Conservation (phyloP, 2,888 invertebrate genomes). For the Halocaridina rubra region DNA sequence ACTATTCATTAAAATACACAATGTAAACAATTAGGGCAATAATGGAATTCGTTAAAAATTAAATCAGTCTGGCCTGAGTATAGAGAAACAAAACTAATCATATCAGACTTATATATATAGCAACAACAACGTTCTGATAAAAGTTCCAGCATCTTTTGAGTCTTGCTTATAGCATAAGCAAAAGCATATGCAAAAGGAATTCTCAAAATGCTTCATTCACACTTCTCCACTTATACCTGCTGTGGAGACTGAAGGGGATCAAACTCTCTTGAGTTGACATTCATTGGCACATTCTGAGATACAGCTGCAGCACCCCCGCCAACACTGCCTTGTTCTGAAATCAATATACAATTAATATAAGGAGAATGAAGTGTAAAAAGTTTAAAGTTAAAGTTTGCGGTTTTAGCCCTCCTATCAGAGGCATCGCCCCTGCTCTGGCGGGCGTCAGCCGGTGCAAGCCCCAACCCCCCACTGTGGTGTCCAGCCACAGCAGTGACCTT, state of each 20-base stretch:
- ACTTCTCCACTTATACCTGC: not conserved
- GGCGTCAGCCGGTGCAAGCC: too few species aligned
- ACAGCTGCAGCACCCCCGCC: not conserved
- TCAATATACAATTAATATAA: not conserved
- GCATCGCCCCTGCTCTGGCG: too few species aligned
- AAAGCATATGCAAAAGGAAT: too few species aligned
- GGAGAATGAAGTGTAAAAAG: too few species aligned
- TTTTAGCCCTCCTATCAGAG: too few species aligned
- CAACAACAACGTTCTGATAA: not conserved
- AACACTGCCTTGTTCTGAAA: not conserved
- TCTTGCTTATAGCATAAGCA: not conserved
- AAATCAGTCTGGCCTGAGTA: not conserved
- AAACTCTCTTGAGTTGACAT: slow-evolving; percentile 45
- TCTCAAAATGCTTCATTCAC: too few species aligned
- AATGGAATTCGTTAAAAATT: too few species aligned
- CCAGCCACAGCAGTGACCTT: too few species aligned
- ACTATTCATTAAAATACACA: too few species aligned
- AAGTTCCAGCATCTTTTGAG: not conserved
- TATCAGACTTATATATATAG: not conserved
- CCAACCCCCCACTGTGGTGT: too few species aligned
- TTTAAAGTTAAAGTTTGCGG: too few species aligned
- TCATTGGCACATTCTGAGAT: slow-evolving; percentile 12
- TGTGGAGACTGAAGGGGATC: slow-evolving; percentile 40
- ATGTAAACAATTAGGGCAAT: too few species aligned
- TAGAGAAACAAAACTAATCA: not conserved